These are phyloP conservation scores for Lobophora halterata DNA, from an alignment of 2,888 invertebrate species.

Conservation along the genomic window DNA sequence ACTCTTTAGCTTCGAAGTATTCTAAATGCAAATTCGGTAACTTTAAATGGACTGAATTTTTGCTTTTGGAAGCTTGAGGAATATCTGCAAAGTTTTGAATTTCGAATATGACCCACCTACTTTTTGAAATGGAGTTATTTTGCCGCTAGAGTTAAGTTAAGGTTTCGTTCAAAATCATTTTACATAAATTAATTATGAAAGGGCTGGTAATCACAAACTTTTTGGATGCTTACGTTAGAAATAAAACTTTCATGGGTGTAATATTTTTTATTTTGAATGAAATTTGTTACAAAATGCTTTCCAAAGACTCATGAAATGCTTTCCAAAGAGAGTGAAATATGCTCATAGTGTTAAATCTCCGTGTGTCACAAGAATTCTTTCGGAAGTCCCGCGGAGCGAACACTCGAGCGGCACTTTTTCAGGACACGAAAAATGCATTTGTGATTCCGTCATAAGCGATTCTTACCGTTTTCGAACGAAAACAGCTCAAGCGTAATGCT, in stretches of 20 bases:
- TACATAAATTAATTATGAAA: too few relatives aligned
- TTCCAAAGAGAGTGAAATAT: too few relatives aligned
- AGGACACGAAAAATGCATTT: conserved; percentile 77
- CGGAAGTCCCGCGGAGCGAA: conserved; percentile 51
- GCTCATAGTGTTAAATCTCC: too few relatives aligned
- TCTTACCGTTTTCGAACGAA: conserved; percentile 47
- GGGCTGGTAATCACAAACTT: too few relatives aligned
- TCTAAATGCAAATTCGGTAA: conserved; percentile 53
- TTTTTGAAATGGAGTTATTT: conserved; percentile 3
- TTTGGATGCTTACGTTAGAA: too few relatives aligned
- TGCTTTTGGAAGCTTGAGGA: conserved; percentile 18
- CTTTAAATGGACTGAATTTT: conserved; percentile 28
- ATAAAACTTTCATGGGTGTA: too few relatives aligned
- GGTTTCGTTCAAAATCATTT: too few relatives aligned
- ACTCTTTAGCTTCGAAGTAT: conserved; percentile 40
- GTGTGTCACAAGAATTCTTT: conserved; percentile 43
- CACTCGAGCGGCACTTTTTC: conserved; percentile 59
- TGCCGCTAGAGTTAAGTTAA: background rate
- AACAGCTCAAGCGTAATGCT: conserved; percentile 33
- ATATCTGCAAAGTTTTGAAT: conserved; percentile 18
- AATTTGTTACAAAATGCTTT: too few relatives aligned
- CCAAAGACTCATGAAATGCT: too few relatives aligned
- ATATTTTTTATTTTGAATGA: too few relatives aligned
- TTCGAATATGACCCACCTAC: conserved; percentile 2
- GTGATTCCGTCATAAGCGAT: conserved; percentile 69